Percentiles rank a stretch among this genome's conserved stretches.
Conservation (phyloP, 2,113 vertebrate species). For the Embiotoca jacksoni region DNA sequence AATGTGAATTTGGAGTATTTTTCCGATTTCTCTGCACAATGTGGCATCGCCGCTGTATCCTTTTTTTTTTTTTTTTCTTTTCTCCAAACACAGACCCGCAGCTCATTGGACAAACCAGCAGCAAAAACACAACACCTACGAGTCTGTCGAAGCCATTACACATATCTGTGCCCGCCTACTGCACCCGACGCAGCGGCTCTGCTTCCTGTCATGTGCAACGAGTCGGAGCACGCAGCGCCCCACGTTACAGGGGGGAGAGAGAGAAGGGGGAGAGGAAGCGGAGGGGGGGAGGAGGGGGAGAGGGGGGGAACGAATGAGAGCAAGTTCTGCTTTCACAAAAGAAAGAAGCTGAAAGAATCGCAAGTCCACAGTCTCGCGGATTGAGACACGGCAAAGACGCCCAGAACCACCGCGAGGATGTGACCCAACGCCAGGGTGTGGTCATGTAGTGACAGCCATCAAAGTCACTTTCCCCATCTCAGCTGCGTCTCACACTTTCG, state of each 20-base stretch:
- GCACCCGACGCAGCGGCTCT: slow-evolving; percentile 41
- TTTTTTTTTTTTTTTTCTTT: background rate
- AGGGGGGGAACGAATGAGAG: slow-evolving; percentile 22
- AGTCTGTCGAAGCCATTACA: slow-evolving; percentile 63
- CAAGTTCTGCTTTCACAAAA: slow-evolving; percentile 64
- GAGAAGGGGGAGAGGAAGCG: slow-evolving; percentile 5
- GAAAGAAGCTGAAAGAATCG: slow-evolving; percentile 18
- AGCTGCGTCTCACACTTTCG: background rate
- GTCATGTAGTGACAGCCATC: background rate
- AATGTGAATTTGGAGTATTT: background rate
- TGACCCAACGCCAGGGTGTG: slow-evolving; percentile 22
- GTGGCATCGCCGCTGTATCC: background rate
- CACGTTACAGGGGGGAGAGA: slow-evolving; percentile 52
- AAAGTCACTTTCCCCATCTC: background rate
- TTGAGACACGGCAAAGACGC: slow-evolving; percentile 20
- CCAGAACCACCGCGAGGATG: background rate
- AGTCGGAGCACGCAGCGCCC: slow-evolving; percentile 5
- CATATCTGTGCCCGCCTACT: slow-evolving; percentile 7
- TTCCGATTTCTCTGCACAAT: background rate
- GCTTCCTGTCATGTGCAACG: slow-evolving; percentile 78
- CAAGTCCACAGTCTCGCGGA: background rate
- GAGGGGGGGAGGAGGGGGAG: background rate
- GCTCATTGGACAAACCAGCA: background rate
- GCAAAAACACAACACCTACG: slow-evolving; percentile 19
- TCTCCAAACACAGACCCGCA: background rate